Base-by-base conservation (phyloP, 2,888 invertebrate genomes). In the Vesta saturnalis region DNA sequence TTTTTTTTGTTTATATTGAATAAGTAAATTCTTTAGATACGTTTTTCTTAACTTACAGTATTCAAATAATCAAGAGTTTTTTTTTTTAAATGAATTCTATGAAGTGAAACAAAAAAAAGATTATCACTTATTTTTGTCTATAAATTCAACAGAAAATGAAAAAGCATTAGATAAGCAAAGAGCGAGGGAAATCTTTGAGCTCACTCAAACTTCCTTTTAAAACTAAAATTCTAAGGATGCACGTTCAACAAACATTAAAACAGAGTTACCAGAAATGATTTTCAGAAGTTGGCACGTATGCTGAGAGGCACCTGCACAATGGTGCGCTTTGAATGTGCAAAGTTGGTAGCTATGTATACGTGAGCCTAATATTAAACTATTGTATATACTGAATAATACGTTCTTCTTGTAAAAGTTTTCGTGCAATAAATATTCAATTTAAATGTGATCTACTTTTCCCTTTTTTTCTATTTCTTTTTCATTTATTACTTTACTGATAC, bases 211-310 rank as follows among this genome's bases (percentile, higher is more conserved):
- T 60, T 43, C 23, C 64, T 47, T n/a, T 54, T 64, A 54, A 39
- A 59, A 59, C 57, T 64, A 59, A 62, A 69, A 65, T 69, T 65
- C 57, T 66, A 66, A 69, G 58, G 62, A 67, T 61, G 72, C 76
- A 76, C 76, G 76, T 76, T 74, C 76, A 73, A 66, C 73, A 75
- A 76, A 76, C 76, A 76, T 76, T 76, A 76, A 76, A 76, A 73
- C 73, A 62, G 72, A 71, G 72, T 74, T 74, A 73, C 72, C 60
- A 64, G 73, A 72, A 74, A 74, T 73, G 71, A 74, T 75, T 74
- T 73, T 63, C 71, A 70, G 67, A 75, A 73, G 71, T 73, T 76
- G 72, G 75, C 76, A 76, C 76, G 75, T 76, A 71, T 71, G 65
- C 69, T 64, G 59, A 69, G 60, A 67, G 69, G 69, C 76, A 74